phyloP scores from a whole-genome alignment of 2,113 vertebrate species.

The Sclerurus mexicanus region DNA sequence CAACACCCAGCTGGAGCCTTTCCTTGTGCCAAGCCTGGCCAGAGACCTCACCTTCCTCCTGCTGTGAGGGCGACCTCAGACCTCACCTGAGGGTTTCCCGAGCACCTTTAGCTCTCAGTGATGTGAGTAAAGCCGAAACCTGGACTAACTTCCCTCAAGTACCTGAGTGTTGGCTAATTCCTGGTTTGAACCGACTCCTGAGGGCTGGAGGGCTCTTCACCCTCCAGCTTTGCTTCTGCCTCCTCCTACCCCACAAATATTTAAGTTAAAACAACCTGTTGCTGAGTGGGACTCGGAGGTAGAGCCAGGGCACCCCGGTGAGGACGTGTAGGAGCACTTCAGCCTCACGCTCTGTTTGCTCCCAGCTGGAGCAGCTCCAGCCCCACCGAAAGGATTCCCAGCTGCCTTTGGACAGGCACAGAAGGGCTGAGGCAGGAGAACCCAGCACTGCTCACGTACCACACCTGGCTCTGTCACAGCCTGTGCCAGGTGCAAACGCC shows the following conservation, averaged over 20 bases:
- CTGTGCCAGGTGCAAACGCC: background rate
- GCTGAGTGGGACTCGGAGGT: background rate
- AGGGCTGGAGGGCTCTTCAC: background rate
- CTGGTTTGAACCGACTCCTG: background rate
- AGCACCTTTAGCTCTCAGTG: background rate
- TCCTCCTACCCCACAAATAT: background rate
- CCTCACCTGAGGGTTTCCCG: background rate
- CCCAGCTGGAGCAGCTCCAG: background rate
- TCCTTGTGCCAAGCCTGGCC: background rate
- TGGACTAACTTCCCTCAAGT: background rate
- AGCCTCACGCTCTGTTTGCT: background rate
- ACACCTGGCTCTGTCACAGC: rapidly evolving
- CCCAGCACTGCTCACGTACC: background rate
- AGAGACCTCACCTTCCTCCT: background rate
- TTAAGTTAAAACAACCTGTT: rapidly evolving
- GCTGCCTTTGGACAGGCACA: background rate
- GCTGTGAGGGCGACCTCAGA: background rate
- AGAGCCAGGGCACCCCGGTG: background rate
- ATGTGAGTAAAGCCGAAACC: rapidly evolving
- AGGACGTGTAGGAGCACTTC: background rate
- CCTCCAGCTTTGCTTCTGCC: background rate
- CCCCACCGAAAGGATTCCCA: background rate
- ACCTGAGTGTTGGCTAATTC: background rate
- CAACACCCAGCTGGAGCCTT: background rate
- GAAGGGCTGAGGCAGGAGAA: background rate